Evolutionary conservation across 2,113 vertebrate genomes (phyloP).

Genomic region (Sisor rabdophorus): DNA sequence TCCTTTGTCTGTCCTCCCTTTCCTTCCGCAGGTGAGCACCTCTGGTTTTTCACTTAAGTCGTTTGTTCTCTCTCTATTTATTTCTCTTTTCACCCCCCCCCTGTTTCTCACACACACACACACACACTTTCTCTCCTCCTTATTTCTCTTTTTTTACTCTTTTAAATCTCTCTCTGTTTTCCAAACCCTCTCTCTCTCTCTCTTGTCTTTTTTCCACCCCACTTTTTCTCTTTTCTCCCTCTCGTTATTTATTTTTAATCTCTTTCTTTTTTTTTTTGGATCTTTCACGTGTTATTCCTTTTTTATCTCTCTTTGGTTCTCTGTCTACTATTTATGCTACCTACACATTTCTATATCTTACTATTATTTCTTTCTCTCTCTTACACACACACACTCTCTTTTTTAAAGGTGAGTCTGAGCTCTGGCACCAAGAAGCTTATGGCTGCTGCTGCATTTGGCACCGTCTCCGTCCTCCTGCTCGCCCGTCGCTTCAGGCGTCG

Average conservation of each 20-base stretch:
- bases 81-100: background rate
- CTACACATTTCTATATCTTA: no score
- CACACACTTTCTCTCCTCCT: background rate
- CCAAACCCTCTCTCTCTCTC: no score
- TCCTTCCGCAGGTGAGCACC: slow-evolving; percentile 77
- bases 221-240: no score
- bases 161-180: background rate
- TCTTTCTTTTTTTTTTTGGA: background rate
- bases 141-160: background rate
- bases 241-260: no score
- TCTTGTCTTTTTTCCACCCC: no score
- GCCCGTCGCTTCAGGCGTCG: slow-evolving; percentile 87
- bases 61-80: background rate
- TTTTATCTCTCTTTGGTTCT: background rate
- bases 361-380: background rate
- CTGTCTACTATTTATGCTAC: no score
- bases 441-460: slow-evolving; percentile 79
- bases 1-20: slow-evolving; percentile 79
- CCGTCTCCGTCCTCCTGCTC: slow-evolving; percentile 84
- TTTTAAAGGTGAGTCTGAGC: slow-evolving; percentile 77
- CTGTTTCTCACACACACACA: background rate
- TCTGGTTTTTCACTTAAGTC: background rate
- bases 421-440: slow-evolving; percentile 83
- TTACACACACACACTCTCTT: slow-evolving; percentile 18
- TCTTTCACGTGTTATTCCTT: no score